These are phyloP conservation scores for Cepaea hortensis DNA, from an alignment of 2,888 invertebrate species.

Conservation along the genomic window DNA sequence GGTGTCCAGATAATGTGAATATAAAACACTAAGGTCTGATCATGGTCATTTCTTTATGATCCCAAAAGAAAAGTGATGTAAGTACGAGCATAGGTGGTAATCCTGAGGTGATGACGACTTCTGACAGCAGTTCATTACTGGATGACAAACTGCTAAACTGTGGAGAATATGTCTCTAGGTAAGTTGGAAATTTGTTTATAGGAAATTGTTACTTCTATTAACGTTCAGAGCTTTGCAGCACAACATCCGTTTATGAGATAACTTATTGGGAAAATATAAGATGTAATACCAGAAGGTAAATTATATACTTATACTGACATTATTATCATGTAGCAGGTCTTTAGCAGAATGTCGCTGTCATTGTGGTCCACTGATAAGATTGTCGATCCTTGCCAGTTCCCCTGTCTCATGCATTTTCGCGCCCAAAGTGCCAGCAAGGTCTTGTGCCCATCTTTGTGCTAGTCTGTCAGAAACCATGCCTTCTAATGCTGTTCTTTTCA, in stretches of 20 bases:
- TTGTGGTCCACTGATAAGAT: too few species aligned
- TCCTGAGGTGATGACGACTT: slow-evolving; percentile 26
- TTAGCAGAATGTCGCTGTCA: too few species aligned
- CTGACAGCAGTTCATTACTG: slow-evolving; percentile 34
- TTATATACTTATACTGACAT: too few species aligned
- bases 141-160: background rate
- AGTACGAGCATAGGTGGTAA: slow-evolving; percentile 15
- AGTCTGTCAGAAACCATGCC: too few species aligned
- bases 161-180: slow-evolving; percentile 47
- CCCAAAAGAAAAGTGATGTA: background rate
- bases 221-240: background rate
- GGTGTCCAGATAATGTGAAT: background rate
- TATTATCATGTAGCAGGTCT: too few species aligned
- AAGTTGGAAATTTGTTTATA: background rate
- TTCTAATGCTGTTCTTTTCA: too few species aligned
- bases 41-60: background rate
- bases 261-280: too few species aligned
- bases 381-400: too few species aligned
- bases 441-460: too few species aligned
- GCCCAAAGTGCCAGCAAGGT: too few species aligned
- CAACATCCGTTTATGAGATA: background rate
- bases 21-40: background rate
- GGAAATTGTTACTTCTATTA: background rate
- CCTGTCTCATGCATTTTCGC: too few species aligned
- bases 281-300: too few species aligned